These are phyloP conservation scores for Drosophila virilis DNA, from an alignment of 1,140 invertebrate genomes.

Conservation along the genomic window DNA sequence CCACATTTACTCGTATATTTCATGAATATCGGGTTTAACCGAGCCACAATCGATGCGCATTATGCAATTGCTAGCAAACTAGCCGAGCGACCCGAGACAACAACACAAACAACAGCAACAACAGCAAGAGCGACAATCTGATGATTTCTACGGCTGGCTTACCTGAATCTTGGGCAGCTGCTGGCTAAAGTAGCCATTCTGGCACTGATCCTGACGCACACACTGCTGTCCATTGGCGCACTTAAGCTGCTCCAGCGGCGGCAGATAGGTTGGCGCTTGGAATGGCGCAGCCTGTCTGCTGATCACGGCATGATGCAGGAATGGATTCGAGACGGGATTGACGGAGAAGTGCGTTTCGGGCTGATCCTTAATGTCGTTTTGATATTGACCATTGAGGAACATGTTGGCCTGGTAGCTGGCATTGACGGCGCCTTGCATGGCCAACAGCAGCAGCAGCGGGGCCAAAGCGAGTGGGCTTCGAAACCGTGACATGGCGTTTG, in stretches of 20 bases:
- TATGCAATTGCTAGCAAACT: conserved; percentile 38
- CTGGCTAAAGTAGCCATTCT: conserved; percentile 69
- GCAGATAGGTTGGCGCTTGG: conserved; percentile 76
- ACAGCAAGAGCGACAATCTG: background rate
- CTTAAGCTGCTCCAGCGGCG: conserved; percentile 71
- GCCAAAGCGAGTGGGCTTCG: conserved; percentile 45
- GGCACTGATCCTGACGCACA: conserved; percentile 65
- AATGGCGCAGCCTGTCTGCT: conserved; percentile 76
- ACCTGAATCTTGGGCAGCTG: conserved; percentile 77
- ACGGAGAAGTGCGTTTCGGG: conserved; percentile 61
- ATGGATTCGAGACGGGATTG: conserved; percentile 69
- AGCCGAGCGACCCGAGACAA: background rate
- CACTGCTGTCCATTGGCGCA: conserved; percentile 73
- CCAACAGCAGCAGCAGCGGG: conserved; percentile 46
- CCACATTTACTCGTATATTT: conserved; percentile 45
- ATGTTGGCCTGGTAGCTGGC: conserved; percentile 72
- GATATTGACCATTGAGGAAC: conserved; percentile 80
- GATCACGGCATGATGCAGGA: conserved; percentile 76
- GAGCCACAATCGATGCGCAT: conserved; percentile 24
- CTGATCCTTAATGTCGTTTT: conserved; percentile 61
- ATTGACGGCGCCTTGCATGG: conserved; percentile 14
- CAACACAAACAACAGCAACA: background rate
- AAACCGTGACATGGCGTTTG: conserved; percentile 48
- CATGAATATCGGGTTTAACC: conserved; percentile 41
- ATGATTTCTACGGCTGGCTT: conserved; percentile 26